phyloP scores from a whole-genome alignment of 2,113 vertebrate genomes.

The Platichthys flesus region DNA sequence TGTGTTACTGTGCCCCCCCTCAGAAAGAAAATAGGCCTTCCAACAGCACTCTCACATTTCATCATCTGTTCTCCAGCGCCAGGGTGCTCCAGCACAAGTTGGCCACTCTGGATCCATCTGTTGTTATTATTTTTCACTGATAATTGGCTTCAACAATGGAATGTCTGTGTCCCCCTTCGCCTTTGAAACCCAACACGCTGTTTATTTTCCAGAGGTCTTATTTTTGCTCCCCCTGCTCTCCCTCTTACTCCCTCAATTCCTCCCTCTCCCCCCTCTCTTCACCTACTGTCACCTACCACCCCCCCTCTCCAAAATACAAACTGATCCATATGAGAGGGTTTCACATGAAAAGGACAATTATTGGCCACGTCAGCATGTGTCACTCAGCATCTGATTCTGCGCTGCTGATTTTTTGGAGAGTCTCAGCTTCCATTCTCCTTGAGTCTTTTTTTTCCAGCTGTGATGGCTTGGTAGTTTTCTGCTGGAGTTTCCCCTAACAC shows the following conservation, averaged over 20 bases:
- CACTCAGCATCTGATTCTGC: slow-evolving; percentile 74
- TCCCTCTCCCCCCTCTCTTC: slow-evolving; percentile 22
- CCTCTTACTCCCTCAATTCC: slow-evolving; percentile 16
- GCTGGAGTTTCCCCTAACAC: slow-evolving; percentile 53
- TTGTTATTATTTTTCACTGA: slow-evolving; percentile 99
- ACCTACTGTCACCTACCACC: slow-evolving; percentile 37
- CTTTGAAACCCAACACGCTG: slow-evolving; percentile 96
- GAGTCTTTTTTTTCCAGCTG: slow-evolving; percentile 17
- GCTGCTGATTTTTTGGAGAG: slow-evolving; percentile 75
- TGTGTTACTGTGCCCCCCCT: slow-evolving; percentile 24
- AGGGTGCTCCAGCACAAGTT: slow-evolving; percentile 91
- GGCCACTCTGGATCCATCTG: slow-evolving; percentile 98
- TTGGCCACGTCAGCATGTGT: slow-evolving; percentile 83
- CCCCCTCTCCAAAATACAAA: slow-evolving; percentile 9
- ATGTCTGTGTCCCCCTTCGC: slow-evolving; percentile 93
- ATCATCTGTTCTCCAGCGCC: slow-evolving; percentile 95
- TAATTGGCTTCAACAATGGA: slow-evolving; percentile 99
- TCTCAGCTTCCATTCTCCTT: slow-evolving; percentile 64
- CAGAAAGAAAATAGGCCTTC: slow-evolving; percentile 75
- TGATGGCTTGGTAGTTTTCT: slow-evolving; percentile 68
- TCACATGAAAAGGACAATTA: slow-evolving; percentile 84
- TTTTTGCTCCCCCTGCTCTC: slow-evolving; percentile 55
- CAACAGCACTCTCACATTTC: slow-evolving; percentile 93
- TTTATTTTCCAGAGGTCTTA: slow-evolving; percentile 88
- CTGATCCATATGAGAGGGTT: slow-evolving; percentile 80